Percentiles rank a stretch among this genome's conserved stretches.
Conservation (phyloP, 2,113 vertebrate genomes). For the Ptyas mucosa region DNA sequence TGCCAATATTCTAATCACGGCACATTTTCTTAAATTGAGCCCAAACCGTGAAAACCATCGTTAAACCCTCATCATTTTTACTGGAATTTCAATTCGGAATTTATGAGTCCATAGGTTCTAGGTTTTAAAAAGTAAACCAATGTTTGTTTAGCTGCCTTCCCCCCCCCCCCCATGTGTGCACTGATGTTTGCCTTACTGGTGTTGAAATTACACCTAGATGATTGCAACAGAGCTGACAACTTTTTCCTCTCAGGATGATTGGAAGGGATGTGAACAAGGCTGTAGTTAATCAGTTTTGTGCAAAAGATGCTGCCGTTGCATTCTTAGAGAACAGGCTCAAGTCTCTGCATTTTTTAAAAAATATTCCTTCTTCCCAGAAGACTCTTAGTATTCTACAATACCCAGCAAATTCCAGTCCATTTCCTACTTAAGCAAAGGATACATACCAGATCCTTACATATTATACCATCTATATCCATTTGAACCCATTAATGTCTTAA, state of each 20-base stretch:
- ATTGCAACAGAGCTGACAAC: neutral
- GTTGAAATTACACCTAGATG: neutral
- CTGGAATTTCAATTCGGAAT: neutral
- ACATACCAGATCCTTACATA: neutral
- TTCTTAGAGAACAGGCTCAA: neutral
- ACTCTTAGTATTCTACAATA: neutral
- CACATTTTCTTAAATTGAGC: neutral
- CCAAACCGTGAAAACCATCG: neutral
- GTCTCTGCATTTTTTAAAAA: neutral
- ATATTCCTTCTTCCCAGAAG: neutral
- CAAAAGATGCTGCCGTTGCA: neutral
- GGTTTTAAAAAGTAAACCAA: neutral
- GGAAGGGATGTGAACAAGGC: neutral
- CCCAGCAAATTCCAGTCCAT: neutral
- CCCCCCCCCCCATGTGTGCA: neutral
- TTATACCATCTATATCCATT: neutral
- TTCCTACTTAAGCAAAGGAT: neutral
- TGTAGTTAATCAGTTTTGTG: neutral
- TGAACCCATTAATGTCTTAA: neutral
- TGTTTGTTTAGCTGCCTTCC: neutral
- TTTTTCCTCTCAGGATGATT: neutral
- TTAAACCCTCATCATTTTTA: neutral
- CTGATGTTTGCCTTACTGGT: neutral
- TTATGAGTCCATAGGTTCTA: neutral
- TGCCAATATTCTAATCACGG: neutral